Percentiles rank a stretch among this genome's conserved stretches.
Conservation (phyloP, 2,797 vertebrate genomes). For the Cheirogaleus major region DNA sequence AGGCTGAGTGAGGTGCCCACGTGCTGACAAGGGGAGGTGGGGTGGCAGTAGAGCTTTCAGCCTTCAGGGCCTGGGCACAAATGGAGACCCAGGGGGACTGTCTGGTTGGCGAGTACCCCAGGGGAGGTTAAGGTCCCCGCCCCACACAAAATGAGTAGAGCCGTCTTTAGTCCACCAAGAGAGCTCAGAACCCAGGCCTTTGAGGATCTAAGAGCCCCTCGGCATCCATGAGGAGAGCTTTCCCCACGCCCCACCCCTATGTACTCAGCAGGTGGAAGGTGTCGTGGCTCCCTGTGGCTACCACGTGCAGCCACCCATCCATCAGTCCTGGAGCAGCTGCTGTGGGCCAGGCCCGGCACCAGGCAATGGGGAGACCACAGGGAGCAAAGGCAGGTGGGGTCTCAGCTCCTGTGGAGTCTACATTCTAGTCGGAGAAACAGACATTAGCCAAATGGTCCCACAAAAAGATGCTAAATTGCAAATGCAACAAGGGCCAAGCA, state of each 20-base stretch:
- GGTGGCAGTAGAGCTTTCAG: not conserved
- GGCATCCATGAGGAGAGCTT: not conserved
- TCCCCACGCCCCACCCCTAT: accelerated
- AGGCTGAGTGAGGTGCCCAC: not conserved
- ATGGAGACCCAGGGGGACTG: not conserved
- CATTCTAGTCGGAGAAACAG: not conserved
- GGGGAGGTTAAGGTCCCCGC: not conserved
- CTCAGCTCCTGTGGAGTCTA: not conserved
- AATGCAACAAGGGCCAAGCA: not conserved
- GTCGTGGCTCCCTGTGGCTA: not conserved
- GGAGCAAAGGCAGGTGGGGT: not conserved
- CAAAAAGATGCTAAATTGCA: not conserved
- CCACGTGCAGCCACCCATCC: not conserved
- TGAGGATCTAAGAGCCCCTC: not conserved
- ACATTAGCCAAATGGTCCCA: not conserved
- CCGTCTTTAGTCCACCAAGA: not conserved
- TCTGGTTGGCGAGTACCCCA: not conserved
- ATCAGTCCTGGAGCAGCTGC: not conserved
- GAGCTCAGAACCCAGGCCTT: not conserved
- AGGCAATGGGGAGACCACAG: not conserved
- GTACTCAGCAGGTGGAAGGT: not conserved
- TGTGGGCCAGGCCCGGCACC: not conserved
- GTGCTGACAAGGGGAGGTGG: not conserved
- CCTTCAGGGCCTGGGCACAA: not conserved
- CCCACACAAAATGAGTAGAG: not conserved